Conservation (phyloP, 2,888 invertebrate genomes). For the Aleiodes testaceus region DNA sequence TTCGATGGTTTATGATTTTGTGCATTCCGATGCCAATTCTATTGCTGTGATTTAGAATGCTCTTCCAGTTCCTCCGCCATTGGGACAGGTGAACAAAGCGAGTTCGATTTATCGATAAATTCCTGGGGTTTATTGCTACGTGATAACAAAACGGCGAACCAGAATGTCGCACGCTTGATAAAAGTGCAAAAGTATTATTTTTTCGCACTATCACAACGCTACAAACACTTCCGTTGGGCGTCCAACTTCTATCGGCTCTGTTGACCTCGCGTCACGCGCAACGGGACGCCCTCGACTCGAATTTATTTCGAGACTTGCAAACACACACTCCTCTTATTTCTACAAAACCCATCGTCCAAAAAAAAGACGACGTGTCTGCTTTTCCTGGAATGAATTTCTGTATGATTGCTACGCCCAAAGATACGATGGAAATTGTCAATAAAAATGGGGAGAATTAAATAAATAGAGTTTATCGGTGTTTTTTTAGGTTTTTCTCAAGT, state of each 20-base stretch:
- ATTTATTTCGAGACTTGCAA: conserved; percentile 19
- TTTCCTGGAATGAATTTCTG: conserved; percentile 30
- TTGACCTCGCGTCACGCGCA: conserved; percentile 20
- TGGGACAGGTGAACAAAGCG: not conserved
- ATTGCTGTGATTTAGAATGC: too few species aligned
- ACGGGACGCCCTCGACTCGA: conserved; percentile 33
- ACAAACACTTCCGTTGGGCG: conserved; percentile 30
- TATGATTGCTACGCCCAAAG: not conserved
- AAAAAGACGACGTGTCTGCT: conserved; percentile 12
- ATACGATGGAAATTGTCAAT: too few species aligned
- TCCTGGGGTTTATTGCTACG: not conserved
- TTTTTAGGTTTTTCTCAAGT: not conserved
- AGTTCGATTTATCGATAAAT: not conserved
- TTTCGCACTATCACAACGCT: conserved; percentile 1
- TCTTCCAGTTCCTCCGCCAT: too few species aligned
- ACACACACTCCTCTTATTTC: conserved; percentile 23
- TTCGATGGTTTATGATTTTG: too few species aligned
- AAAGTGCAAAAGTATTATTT: conserved; percentile 11
- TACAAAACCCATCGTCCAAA: conserved; percentile 24
- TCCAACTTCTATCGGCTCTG: conserved; percentile 23
- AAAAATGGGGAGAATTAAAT: too few species aligned
- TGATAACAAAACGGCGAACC: conserved; percentile 3
- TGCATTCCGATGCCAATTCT: too few species aligned
- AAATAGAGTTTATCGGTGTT: not conserved
- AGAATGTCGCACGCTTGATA: conserved; percentile 3